These are phyloP conservation scores for Orius laevigatus DNA, from an alignment of 1,140 invertebrate genomes.

Conservation along the genomic window DNA sequence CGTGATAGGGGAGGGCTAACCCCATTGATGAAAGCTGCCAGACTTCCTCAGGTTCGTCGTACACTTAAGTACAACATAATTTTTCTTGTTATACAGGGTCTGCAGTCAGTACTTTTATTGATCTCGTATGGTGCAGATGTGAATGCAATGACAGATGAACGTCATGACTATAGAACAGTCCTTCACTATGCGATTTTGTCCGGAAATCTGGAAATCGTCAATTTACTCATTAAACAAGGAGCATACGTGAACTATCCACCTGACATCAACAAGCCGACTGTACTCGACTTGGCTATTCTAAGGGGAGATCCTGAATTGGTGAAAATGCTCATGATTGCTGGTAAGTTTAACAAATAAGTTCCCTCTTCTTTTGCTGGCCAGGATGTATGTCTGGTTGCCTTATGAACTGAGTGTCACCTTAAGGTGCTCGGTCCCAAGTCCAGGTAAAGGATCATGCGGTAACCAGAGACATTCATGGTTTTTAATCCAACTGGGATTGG, in stretches of 20 bases:
- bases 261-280: constrained; percentile 62
- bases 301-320: constrained; percentile 62
- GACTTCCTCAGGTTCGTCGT: constrained; percentile 45
- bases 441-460: too few relatives aligned
- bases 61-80: not conserved
- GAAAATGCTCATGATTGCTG: constrained; percentile 45
- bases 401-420: too few relatives aligned
- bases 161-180: constrained; percentile 67
- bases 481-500: too few relatives aligned
- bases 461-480: too few relatives aligned
- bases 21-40: constrained; percentile 72
- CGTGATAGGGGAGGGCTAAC: constrained; percentile 66
- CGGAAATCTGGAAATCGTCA: constrained; percentile 58
- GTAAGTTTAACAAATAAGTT: constrained; percentile 29
- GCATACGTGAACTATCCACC: constrained; percentile 47
- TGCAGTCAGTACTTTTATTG: constrained; percentile 58
- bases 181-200: constrained; percentile 75
- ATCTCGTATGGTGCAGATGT: constrained; percentile 64
- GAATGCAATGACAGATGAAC: constrained; percentile 60
- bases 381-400: too few relatives aligned
- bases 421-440: too few relatives aligned
- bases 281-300: constrained; percentile 66
- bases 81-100: constrained; percentile 37
- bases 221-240: constrained; percentile 66
- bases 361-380: not conserved